Base-by-base conservation (phyloP, 2,888 invertebrate genomes). In the Lasioglossum oenotherae region DNA sequence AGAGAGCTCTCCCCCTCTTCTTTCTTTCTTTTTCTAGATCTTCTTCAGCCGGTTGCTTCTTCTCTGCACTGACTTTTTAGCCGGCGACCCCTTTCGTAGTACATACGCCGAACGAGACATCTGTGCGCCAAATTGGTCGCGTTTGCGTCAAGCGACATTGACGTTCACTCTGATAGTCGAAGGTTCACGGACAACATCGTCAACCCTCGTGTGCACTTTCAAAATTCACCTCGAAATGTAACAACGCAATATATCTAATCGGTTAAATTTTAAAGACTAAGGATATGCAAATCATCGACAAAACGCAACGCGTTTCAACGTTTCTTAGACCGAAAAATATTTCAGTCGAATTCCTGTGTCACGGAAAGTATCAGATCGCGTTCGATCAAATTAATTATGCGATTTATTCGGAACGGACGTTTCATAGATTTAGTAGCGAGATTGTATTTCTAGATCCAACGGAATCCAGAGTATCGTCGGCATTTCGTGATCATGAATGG, bases 401-500 rank as follows among this genome's bases (percentile, higher is more conserved):
- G 41, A 78, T 80, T 64, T 19, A 73, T 53, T 57, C 73, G 69
- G 82, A 80, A 81, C 73, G 71, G 57, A 76, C 49, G 31, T 69
- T 49, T 72, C 53, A n/a, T 75, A 71, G 78, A 78, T 77, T 83
- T 77, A 80, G 80, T 87, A 85, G 84, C 80, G 82, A 90, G 87
- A 87, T 88, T 87, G 84, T 81, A 76, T 82, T 74, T 72, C 46
- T 81, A 71, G 53, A 77, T 79, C 53, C 60, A 60, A 80, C 44
- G 67, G 78, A 80, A n/a, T 81, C 78, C 16, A 16, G 49, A 77
- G 76, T 83, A 89, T 89, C 91, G 90, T 88, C 91, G 92, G 90
- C 90, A 90, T 87, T 94, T 94, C 92, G 94, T 94, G 91, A 82
- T 81, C 74, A 46, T 86, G 85, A 88, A 92, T 92, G 92, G 88